Conservation (phyloP, 1,140 invertebrate species). For the Leptinotarsa defecta region DNA sequence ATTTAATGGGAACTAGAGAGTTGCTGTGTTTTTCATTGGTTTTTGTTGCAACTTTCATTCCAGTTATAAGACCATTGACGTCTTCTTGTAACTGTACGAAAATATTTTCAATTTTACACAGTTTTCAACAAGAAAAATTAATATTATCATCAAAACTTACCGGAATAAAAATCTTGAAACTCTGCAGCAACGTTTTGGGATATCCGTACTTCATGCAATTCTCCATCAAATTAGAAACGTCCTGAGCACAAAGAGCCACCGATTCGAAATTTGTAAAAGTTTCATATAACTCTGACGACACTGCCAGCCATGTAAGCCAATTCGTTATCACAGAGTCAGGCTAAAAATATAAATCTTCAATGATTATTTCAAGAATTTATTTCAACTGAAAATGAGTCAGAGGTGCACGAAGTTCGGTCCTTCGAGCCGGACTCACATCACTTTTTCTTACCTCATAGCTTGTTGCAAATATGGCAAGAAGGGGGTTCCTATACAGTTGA, state of each 20-base stretch:
- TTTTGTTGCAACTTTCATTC: too few species aligned
- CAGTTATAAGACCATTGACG: too few species aligned
- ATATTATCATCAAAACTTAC: slow-evolving; percentile 52
- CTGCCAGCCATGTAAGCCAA: slow-evolving; percentile 67
- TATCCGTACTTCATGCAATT: slow-evolving; percentile 60
- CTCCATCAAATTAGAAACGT: slow-evolving; percentile 60
- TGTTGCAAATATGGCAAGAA: slow-evolving; percentile 67
- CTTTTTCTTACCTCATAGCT: slow-evolving; percentile 65
- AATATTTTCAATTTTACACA: too few species aligned
- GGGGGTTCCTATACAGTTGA: slow-evolving; percentile 60
- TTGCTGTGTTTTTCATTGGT: too few species aligned
- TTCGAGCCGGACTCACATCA: too few species aligned
- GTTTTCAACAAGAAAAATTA: too few species aligned
- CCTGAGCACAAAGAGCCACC: slow-evolving; percentile 50
- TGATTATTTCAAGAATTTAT: too few species aligned
- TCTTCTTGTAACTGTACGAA: too few species aligned
- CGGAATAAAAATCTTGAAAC: slow-evolving; percentile 67
- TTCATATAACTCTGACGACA: slow-evolving; percentile 56
- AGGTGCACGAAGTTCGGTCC: background rate
- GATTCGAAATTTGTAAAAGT: slow-evolving; percentile 54
- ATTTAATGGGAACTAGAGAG: too few species aligned
- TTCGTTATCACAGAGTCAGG: slow-evolving; percentile 66
- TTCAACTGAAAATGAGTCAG: background rate
- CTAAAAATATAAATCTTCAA: slow-evolving; percentile 53
- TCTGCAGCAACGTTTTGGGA: slow-evolving; percentile 62